phyloP scores from a whole-genome alignment of 1,140 invertebrate species.

The Zophobas morio region DNA sequence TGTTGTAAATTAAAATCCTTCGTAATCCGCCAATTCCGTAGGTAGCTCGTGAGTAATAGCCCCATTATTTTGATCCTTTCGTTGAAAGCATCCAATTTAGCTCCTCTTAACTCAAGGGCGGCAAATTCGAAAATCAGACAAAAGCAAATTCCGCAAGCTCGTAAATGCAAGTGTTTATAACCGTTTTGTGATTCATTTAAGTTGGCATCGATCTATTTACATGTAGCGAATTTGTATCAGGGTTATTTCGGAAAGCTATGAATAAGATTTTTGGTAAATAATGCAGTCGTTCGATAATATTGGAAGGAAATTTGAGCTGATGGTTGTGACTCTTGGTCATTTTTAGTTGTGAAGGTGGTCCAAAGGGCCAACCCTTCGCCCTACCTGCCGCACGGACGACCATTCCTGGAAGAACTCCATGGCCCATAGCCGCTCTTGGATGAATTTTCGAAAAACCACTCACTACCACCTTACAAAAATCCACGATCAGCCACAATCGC shows the following conservation, averaged over 20 bases:
- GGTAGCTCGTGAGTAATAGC: slow-evolving; percentile 24
- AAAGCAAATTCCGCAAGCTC: slow-evolving; percentile 5
- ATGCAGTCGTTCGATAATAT: not conserved
- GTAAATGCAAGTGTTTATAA: slow-evolving; percentile 47
- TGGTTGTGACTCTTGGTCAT: not conserved
- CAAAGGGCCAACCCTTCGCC: not conserved
- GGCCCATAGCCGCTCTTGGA: slow-evolving; percentile 56
- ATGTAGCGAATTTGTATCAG: slow-evolving; percentile 44
- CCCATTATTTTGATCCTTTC: slow-evolving; percentile 21
- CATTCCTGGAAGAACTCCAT: slow-evolving; percentile 65
- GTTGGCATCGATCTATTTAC: slow-evolving; percentile 44
- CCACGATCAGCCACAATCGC: slow-evolving; percentile 53
- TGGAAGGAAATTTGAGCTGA: not conserved
- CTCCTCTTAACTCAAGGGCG: not conserved
- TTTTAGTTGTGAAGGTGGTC: no score
- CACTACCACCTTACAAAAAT: slow-evolving; percentile 19
- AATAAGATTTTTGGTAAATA: slow-evolving; percentile 32
- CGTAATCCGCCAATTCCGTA: not conserved
- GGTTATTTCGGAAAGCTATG: slow-evolving; percentile 34
- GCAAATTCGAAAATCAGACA: slow-evolving; percentile 3
- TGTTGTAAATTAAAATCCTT: not conserved
- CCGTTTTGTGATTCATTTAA: slow-evolving; percentile 45
- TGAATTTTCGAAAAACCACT: slow-evolving; percentile 35
- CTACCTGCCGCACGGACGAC: slow-evolving; percentile 47
- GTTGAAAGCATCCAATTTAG: slow-evolving; percentile 22